These are phyloP conservation scores for Chionodraco myersi DNA, from an alignment of 2,113 vertebrate genomes.

Conservation along the genomic window DNA sequence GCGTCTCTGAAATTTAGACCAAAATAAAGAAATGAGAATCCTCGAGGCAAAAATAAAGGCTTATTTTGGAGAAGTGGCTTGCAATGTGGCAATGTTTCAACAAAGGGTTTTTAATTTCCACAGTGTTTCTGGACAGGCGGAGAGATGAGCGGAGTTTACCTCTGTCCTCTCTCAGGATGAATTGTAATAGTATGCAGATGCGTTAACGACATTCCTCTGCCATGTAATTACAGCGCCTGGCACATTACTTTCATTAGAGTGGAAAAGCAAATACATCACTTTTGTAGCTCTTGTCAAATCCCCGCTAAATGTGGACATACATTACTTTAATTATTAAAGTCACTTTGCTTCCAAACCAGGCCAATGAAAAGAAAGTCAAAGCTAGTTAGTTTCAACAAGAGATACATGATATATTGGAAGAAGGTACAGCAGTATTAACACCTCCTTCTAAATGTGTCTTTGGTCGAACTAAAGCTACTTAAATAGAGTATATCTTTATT, in stretches of 20 bases:
- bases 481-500: neutral
- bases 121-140: slow-evolving; percentile 52
- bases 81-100: slow-evolving; percentile 42
- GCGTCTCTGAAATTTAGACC: slow-evolving; percentile 18
- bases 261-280: slow-evolving; percentile 69
- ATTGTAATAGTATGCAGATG: slow-evolving; percentile 71
- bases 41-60: slow-evolving; percentile 32
- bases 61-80: slow-evolving; percentile 31
- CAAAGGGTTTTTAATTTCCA: slow-evolving; percentile 36
- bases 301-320: slow-evolving; percentile 37
- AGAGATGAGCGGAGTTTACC: slow-evolving; percentile 67
- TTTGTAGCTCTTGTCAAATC: slow-evolving; percentile 63
- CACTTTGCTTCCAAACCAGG: slow-evolving; percentile 17
- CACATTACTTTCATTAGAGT: slow-evolving; percentile 65
- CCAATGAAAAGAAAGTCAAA: slow-evolving; percentile 28
- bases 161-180: slow-evolving; percentile 66
- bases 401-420: neutral
- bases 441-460: neutral
- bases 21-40: slow-evolving; percentile 10
- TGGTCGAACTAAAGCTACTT: neutral
- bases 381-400: neutral
- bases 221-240: slow-evolving; percentile 60
- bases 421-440: neutral
- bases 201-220: slow-evolving; percentile 67
- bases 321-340: slow-evolving; percentile 67